These are phyloP conservation scores for Mesocentrotus franciscanus DNA, from an alignment of 53 echinoderm and acorn worm species.

Conservation along the genomic window DNA sequence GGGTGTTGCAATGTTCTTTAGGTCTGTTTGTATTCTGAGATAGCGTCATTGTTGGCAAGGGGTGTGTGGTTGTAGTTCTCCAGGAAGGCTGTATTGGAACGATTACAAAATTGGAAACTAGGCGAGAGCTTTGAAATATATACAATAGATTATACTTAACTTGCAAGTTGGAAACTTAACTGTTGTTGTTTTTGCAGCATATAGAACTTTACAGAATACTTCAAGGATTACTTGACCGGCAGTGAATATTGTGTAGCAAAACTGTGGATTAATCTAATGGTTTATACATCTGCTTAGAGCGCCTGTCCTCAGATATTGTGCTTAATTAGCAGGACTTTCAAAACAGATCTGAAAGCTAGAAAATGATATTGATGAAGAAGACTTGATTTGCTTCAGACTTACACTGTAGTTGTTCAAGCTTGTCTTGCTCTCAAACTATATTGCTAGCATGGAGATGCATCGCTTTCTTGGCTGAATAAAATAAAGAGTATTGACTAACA, in stretches of 20 bases:
- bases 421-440: not conserved
- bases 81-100: not conserved
- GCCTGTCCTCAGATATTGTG: not conserved
- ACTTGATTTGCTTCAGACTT: not conserved
- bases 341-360: not conserved
- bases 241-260: not conserved
- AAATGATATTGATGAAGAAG: not conserved
- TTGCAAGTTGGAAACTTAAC: not conserved
- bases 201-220: not conserved
- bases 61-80: not conserved
- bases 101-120: not conserved
- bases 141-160: not conserved
- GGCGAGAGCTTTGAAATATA: not conserved
- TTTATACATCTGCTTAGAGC: not conserved
- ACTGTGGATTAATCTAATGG: not conserved
- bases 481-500: not conserved
- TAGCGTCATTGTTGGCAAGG: slow-evolving; percentile 17
- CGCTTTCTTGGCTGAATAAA: not conserved
- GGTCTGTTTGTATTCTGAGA: not conserved
- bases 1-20: not conserved
- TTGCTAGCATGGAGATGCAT: not conserved
- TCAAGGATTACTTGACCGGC: not conserved
- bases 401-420: not conserved
- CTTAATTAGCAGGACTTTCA: not conserved
- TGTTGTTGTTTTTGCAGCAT: not conserved